A percentile compares a stretch with the other conserved stretches of the same genome.
phyloP scores from a whole-genome alignment of 2,888 invertebrate species.

The Laspeyria flexula region DNA sequence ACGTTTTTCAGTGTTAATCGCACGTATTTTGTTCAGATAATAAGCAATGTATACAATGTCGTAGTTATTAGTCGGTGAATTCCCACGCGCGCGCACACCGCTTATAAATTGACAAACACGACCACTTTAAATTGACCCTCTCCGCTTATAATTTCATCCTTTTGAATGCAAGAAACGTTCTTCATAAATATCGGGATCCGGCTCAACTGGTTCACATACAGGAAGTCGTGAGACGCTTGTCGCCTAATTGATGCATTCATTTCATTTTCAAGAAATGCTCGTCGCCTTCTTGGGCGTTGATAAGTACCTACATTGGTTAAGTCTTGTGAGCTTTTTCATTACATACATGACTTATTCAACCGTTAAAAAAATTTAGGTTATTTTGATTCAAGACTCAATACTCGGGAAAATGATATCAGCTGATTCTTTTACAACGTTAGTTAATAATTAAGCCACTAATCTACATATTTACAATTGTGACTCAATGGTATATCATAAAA shows the following conservation, averaged over 20 bases:
- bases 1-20: slow-evolving; percentile 13
- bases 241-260: slow-evolving; percentile 49
- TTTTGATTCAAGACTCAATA: slow-evolving; percentile 2
- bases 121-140: slow-evolving; percentile 41
- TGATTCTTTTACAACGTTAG: neutral
- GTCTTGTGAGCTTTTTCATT: slow-evolving; percentile 10
- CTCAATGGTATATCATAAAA: neutral
- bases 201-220: slow-evolving; percentile 40
- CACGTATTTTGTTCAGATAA: slow-evolving; percentile 29
- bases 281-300: slow-evolving; percentile 40
- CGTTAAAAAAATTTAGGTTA: neutral
- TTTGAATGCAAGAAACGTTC: slow-evolving; percentile 27
- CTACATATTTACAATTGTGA: neutral
- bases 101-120: slow-evolving; percentile 42
- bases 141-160: slow-evolving; percentile 30
- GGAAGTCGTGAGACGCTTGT: slow-evolving; percentile 49
- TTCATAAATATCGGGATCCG: slow-evolving; percentile 40
- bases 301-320: slow-evolving; percentile 27
- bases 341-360: slow-evolving; percentile 1
- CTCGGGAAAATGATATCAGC: neutral
- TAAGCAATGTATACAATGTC: slow-evolving; percentile 41
- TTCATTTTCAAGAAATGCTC: slow-evolving; percentile 40
- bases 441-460: neutral
- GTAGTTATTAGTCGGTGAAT: slow-evolving; percentile 41
- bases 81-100: slow-evolving; percentile 45